Percentiles rank a stretch among this genome's conserved stretches.
Conservation (phyloP, 2,888 invertebrate species). For the Pachycephus smyrnensis region DNA sequence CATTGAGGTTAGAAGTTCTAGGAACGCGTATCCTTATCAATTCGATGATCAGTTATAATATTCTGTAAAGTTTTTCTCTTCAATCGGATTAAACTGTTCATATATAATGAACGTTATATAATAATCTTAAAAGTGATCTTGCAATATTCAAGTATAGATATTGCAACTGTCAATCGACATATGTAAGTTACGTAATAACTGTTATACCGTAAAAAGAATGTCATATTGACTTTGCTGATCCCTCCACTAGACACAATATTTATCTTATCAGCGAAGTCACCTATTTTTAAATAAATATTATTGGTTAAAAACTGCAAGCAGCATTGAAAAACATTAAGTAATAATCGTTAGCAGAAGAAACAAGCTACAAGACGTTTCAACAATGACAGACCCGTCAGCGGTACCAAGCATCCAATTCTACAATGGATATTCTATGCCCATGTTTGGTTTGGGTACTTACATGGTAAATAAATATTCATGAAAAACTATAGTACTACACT, state of each 20-base stretch:
- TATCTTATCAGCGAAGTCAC: neutral
- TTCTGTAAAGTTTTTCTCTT: too few relatives aligned
- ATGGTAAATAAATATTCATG: constrained; percentile 46
- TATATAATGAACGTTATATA: neutral
- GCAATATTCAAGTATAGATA: neutral
- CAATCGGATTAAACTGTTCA: too few relatives aligned
- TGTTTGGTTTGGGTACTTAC: constrained; percentile 65
- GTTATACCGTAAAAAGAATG: neutral
- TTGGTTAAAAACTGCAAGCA: neutral
- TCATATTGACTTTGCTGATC: neutral
- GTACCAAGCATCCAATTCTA: constrained; percentile 56
- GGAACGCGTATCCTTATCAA: neutral
- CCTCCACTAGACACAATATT: neutral
- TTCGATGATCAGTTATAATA: too few relatives aligned
- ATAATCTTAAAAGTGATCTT: neutral
- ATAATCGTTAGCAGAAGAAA: neutral
- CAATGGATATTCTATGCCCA: constrained; percentile 62
- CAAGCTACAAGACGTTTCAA: neutral
- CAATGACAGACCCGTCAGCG: constrained; percentile 19
- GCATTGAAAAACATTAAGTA: neutral
- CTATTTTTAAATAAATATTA: neutral
- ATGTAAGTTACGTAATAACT: neutral
- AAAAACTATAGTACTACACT: neutral
- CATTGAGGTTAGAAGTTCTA: neutral
- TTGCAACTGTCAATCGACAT: neutral